These are phyloP conservation scores for Nothoprocta pentlandii DNA, from an alignment of 2,113 vertebrate species.

Conservation along the genomic window DNA sequence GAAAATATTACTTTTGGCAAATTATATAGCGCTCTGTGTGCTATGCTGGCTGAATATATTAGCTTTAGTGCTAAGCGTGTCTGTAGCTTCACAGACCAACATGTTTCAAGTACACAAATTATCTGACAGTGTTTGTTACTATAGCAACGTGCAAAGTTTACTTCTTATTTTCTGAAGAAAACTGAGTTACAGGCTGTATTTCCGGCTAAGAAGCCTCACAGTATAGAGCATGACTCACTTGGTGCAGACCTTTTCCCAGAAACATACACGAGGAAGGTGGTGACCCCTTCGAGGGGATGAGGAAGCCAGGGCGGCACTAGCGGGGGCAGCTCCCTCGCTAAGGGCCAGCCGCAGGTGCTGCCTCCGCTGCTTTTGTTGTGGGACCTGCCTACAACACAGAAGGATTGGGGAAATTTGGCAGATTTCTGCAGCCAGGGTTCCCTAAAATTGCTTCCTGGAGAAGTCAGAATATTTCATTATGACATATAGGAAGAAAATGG, in stretches of 20 bases:
- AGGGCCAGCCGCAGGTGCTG: background rate
- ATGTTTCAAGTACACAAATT: background rate
- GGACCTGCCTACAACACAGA: background rate
- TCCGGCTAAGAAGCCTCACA: background rate
- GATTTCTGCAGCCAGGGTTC: background rate
- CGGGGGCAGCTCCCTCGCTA: background rate
- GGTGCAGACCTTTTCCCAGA: background rate
- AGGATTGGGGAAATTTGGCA: background rate
- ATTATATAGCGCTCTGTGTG: background rate
- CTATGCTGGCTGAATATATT: background rate
- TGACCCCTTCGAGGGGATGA: too few relatives aligned
- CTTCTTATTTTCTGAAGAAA: background rate
- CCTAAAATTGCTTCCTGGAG: background rate
- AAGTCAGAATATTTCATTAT: background rate
- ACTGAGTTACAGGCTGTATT: background rate
- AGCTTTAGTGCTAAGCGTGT: background rate
- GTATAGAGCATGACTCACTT: background rate
- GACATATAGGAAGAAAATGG: background rate
- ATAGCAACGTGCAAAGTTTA: background rate
- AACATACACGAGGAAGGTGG: background rate
- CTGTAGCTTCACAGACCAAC: background rate
- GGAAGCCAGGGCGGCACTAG: background rate
- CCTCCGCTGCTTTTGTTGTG: background rate
- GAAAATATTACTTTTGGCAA: background rate
- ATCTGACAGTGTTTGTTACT: background rate